These are phyloP conservation scores for Teleiodes luculella DNA, from an alignment of 2,888 invertebrate genomes.

Conservation along the genomic window DNA sequence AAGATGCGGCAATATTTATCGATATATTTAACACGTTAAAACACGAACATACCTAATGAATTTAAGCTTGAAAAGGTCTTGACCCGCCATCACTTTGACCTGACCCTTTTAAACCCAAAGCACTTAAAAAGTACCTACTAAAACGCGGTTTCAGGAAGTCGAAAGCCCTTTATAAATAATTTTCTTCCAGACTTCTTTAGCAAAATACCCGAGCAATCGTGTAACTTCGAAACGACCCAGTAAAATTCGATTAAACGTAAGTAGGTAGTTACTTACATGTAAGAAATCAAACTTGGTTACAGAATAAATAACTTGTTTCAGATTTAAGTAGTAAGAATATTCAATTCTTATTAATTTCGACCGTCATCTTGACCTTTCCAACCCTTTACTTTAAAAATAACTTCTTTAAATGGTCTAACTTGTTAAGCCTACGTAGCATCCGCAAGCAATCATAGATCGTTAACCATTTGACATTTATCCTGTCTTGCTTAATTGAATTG, in stretches of 20 bases:
- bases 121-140: neutral
- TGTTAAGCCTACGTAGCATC: too few relatives aligned
- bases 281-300: neutral
- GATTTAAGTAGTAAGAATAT: too few relatives aligned
- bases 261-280: neutral
- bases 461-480: too few relatives aligned
- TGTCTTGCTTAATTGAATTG: too few relatives aligned
- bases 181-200: neutral
- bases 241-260: neutral
- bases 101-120: slow-evolving; percentile 8
- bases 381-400: too few relatives aligned
- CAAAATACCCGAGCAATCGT: neutral
- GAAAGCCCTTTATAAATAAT: neutral
- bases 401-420: too few relatives aligned
- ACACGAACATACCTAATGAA: neutral
- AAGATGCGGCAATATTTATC: slow-evolving; percentile 38
- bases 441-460: too few relatives aligned
- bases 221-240: neutral
- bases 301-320: too few relatives aligned
- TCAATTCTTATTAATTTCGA: too few relatives aligned
- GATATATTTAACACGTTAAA: slow-evolving; percentile 29
- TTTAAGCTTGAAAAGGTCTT: neutral
- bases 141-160: neutral
- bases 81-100: neutral
- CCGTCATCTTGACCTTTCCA: too few relatives aligned